phyloP scores from a whole-genome alignment of 2,888 invertebrate genomes.

The Strigamia transsilvanica region DNA sequence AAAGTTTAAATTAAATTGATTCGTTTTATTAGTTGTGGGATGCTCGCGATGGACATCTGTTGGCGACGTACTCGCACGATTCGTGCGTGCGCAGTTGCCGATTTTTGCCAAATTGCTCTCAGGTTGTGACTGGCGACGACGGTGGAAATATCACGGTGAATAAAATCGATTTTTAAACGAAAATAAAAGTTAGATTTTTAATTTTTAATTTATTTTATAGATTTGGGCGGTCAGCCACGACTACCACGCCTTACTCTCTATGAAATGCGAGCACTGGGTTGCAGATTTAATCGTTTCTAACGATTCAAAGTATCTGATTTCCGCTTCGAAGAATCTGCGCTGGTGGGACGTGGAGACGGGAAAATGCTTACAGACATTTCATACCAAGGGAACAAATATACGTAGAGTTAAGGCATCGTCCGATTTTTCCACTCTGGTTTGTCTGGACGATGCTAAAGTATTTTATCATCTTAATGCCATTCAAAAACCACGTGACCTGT shows the following conservation, averaged over 20 bases:
- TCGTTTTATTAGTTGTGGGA: background rate
- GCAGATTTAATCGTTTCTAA: background rate
- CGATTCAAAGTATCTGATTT: background rate
- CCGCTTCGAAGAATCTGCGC: conserved; percentile 14
- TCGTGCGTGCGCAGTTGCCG: background rate
- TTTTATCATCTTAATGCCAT: conserved; percentile 1
- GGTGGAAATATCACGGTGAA: background rate
- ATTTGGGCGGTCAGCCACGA: background rate
- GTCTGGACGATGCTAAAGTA: background rate
- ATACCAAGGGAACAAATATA: background rate
- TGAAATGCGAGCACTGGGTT: background rate
- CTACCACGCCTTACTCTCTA: background rate
- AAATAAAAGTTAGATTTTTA: background rate
- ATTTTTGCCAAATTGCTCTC: conserved; percentile 7
- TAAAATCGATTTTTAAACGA: background rate
- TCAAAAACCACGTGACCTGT: background rate
- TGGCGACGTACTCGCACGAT: background rate
- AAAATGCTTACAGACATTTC: background rate
- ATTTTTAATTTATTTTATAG: background rate
- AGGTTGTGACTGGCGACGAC: conserved; percentile 5
- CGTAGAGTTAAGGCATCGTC: conserved; percentile 3
- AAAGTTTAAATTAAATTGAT: background rate
- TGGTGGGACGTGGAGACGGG: background rate
- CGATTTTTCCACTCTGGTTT: background rate
- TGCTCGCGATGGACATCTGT: background rate